Base-by-base conservation (phyloP, 1,140 invertebrate species). In the Aphelenchoides avenae region DNA sequence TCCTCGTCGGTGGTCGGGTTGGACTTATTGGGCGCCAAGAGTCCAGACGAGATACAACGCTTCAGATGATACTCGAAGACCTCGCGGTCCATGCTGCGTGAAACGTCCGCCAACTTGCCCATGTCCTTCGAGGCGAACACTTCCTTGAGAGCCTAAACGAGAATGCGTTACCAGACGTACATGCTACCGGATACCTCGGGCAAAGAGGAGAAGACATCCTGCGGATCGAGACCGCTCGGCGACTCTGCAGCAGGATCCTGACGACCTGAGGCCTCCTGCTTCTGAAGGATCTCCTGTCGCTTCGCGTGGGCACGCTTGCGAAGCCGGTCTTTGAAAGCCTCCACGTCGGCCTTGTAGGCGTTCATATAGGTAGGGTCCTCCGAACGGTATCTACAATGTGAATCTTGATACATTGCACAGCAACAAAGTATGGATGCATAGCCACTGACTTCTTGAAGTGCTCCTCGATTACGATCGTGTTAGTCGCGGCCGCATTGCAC, bases 21-120 rank as follows among this genome's bases (percentile, higher is more conserved):
- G n/a, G n/a, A n/a, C n/a, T n/a, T n/a, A 72, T 89, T 88, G 1
- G 91, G 91, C 33, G 97, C 85, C 93, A 93, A 98, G 1, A 97
- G 79, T 5, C 94, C 94, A 3, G 91, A 90, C 75, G 93, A 91
- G 13, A 98, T 85, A 79, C 93, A 97, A 42, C 89, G 83, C 78
- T 95, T 91, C 85, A 98, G 93, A 75, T 95, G 90, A 79, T 91
- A 88, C 34, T 85, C 83, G 1, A 91, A 93, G 67, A 93, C 87
- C 64, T 89, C 86, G 75, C 88, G 86, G 24, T 87, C 85, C 87
- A 98, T 88, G 61, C 85, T 84, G 1, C 84, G 82, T 58, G 97
- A 87, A 0, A 87, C 86, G 71, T 90, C 83, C 81, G 96, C 87
- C 5, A 99, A 80, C 73, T 91, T 71, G 43, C 84, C 83, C 68